These are phyloP conservation scores for Synanthedon andrenaeformis DNA, from an alignment of 2,888 invertebrate species.

Conservation along the genomic window DNA sequence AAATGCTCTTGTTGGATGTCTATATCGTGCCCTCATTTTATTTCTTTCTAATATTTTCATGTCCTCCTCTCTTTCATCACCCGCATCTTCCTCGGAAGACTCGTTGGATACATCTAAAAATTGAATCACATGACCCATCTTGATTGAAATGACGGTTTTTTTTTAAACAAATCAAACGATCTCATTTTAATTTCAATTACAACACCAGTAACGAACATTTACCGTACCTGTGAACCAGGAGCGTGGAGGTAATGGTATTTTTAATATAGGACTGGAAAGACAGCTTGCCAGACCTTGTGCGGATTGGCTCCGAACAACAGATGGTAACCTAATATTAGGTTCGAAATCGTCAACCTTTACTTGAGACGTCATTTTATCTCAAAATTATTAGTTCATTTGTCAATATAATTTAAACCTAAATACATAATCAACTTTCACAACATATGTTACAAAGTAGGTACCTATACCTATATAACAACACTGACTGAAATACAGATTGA, in stretches of 20 bases:
- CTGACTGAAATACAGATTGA: not conserved
- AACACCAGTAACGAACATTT: too few species aligned
- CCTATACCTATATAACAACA: too few species aligned
- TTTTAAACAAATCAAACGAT: too few species aligned
- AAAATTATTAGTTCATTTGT: conserved; percentile 16
- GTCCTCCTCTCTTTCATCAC: conserved; percentile 38
- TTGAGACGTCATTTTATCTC: conserved; percentile 27
- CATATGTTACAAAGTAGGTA: conserved; percentile 39
- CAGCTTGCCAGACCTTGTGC: conserved; percentile 48
- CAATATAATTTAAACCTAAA: conserved; percentile 27
- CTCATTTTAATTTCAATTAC: too few species aligned
- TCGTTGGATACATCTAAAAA: conserved; percentile 52
- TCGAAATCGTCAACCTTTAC: conserved; percentile 25
- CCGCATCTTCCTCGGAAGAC: conserved; percentile 48
- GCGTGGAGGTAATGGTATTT: conserved; percentile 65
- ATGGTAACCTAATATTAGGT: conserved; percentile 12
- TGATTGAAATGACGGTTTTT: conserved; percentile 1
- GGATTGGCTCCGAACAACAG: conserved; percentile 48
- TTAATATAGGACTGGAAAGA: conserved; percentile 46
- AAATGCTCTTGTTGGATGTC: conserved; percentile 46
- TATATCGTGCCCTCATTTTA: conserved; percentile 47
- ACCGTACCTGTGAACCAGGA: conserved; percentile 59
- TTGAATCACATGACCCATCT: conserved; percentile 4
- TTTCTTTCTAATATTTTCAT: conserved; percentile 33
- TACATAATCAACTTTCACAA: conserved; percentile 34